Evolutionary conservation across 2,113 vertebrate species (phyloP).

Genomic region (Tetrax tetrax): DNA sequence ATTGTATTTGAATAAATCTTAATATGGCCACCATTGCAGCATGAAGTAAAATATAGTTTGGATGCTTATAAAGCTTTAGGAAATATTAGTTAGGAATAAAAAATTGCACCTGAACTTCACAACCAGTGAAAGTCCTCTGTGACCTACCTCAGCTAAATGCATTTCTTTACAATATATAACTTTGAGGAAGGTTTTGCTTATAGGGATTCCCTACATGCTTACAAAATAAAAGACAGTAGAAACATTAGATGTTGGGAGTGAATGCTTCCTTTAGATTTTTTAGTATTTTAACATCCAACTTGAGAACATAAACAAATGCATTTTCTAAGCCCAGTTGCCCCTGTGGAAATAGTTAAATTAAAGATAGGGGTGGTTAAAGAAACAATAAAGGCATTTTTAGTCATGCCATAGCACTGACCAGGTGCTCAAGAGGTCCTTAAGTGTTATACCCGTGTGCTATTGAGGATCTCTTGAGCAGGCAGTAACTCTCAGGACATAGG

Average conservation of each 20-base stretch:
- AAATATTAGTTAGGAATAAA: not conserved
- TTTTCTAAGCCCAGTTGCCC: not conserved
- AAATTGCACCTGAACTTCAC: not conserved
- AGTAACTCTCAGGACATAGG: not conserved
- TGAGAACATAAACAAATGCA: not conserved
- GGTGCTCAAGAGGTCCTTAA: not conserved
- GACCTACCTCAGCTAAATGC: not conserved
- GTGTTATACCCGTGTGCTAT: not conserved
- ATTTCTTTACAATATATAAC: not conserved
- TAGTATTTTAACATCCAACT: not conserved
- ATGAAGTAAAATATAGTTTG: not conserved
- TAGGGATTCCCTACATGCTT: not conserved
- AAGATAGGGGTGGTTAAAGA: not conserved
- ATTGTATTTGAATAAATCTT: not conserved
- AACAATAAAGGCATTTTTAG: not conserved
- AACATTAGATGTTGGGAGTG: not conserved
- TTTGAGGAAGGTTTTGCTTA: not conserved
- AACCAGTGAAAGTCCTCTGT: not conserved
- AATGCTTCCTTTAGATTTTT: not conserved
- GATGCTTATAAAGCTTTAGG: not conserved
- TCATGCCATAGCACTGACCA: not conserved
- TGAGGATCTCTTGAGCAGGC: not conserved
- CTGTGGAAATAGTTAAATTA: not conserved
- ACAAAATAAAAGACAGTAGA: not conserved
- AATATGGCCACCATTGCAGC: not conserved